These are phyloP conservation scores for Apotomis betuletana DNA, from an alignment of 2,888 invertebrate species.

Conservation along the genomic window DNA sequence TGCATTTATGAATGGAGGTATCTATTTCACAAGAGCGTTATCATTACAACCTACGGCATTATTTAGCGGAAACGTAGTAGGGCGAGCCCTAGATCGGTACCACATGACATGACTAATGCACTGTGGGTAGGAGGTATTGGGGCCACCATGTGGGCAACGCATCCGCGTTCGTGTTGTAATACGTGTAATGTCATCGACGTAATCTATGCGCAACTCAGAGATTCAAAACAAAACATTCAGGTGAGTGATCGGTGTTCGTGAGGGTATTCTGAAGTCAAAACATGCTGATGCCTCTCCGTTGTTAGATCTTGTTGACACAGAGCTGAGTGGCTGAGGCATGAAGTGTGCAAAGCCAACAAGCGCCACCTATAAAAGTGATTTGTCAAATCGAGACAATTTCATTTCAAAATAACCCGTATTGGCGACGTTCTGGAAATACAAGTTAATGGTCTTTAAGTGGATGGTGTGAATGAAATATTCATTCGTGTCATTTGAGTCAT, in stretches of 20 bases:
- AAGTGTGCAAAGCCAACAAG: no score
- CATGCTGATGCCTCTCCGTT: no score
- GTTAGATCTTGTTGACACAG: no score
- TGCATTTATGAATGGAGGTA: conserved; percentile 43
- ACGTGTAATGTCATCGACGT: conserved; percentile 6
- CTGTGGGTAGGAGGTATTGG: conserved; percentile 57
- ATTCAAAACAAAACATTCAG: conserved; percentile 7
- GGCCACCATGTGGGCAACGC: conserved; percentile 55
- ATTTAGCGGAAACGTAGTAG: conserved; percentile 54
- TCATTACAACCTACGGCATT: conserved; percentile 39
- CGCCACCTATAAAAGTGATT: no score
- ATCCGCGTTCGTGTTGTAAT: conserved; percentile 23
- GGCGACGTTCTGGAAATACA: background rate
- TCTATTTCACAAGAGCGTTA: conserved; percentile 42
- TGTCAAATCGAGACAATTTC: background rate
- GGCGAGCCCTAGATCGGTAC: conserved; percentile 59
- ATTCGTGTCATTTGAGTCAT: conserved; percentile 59
- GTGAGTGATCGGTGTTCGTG: background rate
- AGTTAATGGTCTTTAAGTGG: conserved; percentile 25
- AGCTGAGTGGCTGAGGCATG: no score
- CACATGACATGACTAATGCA: conserved; percentile 67
- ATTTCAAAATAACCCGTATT: background rate
- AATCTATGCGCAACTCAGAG: conserved; percentile 14
- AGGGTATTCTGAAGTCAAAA: background rate
- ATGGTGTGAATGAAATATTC: conserved; percentile 47